Evolutionary conservation across 1,140 invertebrate genomes (phyloP).

Genomic region (Oedothorax gibbosus): DNA sequence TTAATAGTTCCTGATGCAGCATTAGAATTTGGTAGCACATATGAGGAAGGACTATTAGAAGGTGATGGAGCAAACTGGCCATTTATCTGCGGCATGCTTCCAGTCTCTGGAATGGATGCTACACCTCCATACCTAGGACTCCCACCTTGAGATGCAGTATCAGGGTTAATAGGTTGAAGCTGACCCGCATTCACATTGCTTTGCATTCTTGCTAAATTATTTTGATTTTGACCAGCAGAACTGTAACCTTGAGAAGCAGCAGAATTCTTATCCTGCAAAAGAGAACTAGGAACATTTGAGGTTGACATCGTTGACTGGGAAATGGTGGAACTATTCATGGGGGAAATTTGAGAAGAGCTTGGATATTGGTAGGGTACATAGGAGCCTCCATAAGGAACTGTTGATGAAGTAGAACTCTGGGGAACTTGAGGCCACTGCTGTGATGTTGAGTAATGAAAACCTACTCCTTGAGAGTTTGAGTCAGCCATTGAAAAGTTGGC

Average conservation of each 20-base stretch:
- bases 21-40: not conserved
- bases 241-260: not conserved
- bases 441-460: constrained; percentile 1
- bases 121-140: not conserved
- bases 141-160: not conserved
- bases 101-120: not conserved
- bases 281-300: constrained; percentile 2
- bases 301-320: not conserved
- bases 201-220: not conserved
- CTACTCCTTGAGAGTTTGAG: constrained; percentile 17
- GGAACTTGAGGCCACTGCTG: not conserved
- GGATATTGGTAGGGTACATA: constrained; percentile 23
- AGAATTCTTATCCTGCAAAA: not conserved
- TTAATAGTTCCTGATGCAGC: not conserved
- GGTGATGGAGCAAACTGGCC: not conserved
- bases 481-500: constrained; percentile 25
- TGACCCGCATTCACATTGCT: not conserved
- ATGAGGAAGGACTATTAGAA: not conserved
- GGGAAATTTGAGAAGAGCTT: not conserved
- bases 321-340: not conserved
- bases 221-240: not conserved
- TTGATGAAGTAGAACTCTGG: not conserved
- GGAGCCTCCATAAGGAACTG: not conserved
- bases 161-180: not conserved
- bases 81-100: not conserved